phyloP scores from a whole-genome alignment of 2,888 invertebrate species.

The Cryptus armator region DNA sequence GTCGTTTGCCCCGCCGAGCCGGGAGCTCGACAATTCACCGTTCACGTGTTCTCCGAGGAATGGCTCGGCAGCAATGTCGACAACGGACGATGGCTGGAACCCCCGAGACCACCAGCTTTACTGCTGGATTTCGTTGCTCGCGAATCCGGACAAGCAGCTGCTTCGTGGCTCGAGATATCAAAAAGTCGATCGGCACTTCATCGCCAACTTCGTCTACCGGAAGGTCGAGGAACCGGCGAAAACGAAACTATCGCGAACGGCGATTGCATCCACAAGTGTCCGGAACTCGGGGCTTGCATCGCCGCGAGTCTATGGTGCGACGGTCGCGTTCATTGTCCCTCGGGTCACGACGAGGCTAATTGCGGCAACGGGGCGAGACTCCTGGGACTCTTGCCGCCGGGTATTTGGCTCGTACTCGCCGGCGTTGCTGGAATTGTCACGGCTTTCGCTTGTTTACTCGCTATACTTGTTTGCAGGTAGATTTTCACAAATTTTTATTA shows the following conservation, averaged over 20 bases:
- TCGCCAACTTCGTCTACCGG: slow-evolving; percentile 86
- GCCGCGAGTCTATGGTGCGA: slow-evolving; percentile 85
- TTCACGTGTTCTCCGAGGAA: slow-evolving; percentile 93
- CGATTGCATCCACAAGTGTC: slow-evolving; percentile 84
- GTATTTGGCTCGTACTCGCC: slow-evolving; percentile 82
- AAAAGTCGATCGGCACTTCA: slow-evolving; percentile 88
- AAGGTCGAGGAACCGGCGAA: slow-evolving; percentile 71
- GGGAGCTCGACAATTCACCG: slow-evolving; percentile 88
- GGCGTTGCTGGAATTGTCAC: slow-evolving; percentile 85
- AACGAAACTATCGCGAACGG: slow-evolving; percentile 79
- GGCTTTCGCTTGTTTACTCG: slow-evolving; percentile 85
- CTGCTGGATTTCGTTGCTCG: slow-evolving; percentile 90
- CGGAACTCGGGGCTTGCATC: slow-evolving; percentile 83
- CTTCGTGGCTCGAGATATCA: slow-evolving; percentile 92
- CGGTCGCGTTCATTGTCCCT: slow-evolving; percentile 85
- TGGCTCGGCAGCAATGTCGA: slow-evolving; percentile 87
- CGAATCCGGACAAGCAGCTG: slow-evolving; percentile 91
- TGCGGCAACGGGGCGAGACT: slow-evolving; percentile 83
- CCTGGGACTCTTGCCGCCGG: slow-evolving; percentile 87
- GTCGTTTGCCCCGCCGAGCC: slow-evolving; percentile 92
- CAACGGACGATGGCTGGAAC: slow-evolving; percentile 79
- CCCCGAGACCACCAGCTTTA: slow-evolving; percentile 87
- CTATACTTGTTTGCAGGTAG: slow-evolving; percentile 85
- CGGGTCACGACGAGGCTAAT: slow-evolving; percentile 90
- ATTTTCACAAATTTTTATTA: neutral